Conservation (phyloP, 2,888 invertebrate genomes). For the Limnephilus auricula region DNA sequence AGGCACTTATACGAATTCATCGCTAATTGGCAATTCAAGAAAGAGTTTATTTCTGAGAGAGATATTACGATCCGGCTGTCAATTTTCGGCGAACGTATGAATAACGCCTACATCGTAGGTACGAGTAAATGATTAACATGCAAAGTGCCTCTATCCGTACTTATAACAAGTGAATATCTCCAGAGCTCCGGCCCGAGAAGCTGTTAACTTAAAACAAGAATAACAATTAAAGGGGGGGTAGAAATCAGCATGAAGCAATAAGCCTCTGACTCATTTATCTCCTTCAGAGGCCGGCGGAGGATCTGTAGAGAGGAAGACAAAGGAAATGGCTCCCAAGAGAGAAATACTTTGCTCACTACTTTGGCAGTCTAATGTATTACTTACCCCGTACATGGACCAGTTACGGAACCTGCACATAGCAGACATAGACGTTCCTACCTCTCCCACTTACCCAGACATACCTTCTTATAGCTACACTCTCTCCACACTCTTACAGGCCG, state of each 20-base stretch:
- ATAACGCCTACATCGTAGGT: background rate
- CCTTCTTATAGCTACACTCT: background rate
- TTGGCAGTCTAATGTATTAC: slow-evolving; percentile 66
- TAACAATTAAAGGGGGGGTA: slow-evolving; percentile 65
- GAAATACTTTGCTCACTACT: slow-evolving; percentile 66
- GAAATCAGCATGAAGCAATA: slow-evolving; percentile 66
- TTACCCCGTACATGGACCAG: slow-evolving; percentile 47
- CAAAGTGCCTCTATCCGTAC: slow-evolving; percentile 15
- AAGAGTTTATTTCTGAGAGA: background rate
- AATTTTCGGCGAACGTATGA: background rate
- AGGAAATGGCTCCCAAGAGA: slow-evolving; percentile 65
- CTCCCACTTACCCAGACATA: background rate
- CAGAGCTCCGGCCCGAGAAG: slow-evolving; percentile 48
- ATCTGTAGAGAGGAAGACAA: slow-evolving; percentile 58
- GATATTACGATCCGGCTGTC: background rate
- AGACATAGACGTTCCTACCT: background rate
- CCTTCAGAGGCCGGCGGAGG: slow-evolving; percentile 59
- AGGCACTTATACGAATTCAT: background rate
- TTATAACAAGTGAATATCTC: slow-evolving; percentile 38
- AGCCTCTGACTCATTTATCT: slow-evolving; percentile 66
- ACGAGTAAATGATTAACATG: slow-evolving; percentile 30
- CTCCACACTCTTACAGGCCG: background rate
- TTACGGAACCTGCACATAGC: background rate
- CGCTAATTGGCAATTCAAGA: background rate
- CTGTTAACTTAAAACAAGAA: slow-evolving; percentile 64